Conservation (phyloP, 2,113 vertebrate species). For the Camarhynchus parvulus region DNA sequence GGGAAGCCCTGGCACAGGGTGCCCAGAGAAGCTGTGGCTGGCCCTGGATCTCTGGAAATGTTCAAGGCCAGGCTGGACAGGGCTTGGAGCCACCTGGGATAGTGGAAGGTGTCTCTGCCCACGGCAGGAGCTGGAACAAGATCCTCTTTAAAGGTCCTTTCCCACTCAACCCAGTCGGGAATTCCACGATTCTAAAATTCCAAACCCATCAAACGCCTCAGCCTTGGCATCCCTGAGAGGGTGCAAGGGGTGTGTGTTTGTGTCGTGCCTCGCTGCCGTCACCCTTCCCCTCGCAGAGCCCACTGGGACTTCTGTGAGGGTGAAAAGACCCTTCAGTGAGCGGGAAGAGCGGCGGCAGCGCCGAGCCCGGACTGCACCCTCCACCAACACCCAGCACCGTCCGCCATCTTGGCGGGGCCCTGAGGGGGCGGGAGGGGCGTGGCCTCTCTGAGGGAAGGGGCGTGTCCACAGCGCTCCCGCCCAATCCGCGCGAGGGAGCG, state of each 20-base stretch:
- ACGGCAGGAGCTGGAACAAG: background rate
- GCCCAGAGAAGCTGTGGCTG: background rate
- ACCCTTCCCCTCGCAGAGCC: background rate
- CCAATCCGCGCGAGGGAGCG: background rate
- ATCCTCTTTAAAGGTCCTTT: background rate
- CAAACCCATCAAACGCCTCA: background rate
- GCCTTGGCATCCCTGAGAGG: rapidly evolving
- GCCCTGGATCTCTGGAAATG: background rate
- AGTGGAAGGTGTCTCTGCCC: no score
- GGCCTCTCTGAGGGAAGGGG: rapidly evolving
- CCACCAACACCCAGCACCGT: rapidly evolving
- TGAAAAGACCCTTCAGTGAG: no score
- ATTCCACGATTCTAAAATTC: rapidly evolving
- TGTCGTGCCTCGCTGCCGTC: background rate
- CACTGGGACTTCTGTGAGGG: rapidly evolving
- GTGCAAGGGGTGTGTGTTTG: rapidly evolving
- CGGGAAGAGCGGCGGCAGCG: rapidly evolving
- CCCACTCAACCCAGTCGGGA: background rate
- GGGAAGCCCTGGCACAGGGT: rapidly evolving
- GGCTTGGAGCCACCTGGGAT: rapidly evolving
- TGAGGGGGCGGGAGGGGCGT: background rate
- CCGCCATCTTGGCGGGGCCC: background rate
- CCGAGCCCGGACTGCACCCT: rapidly evolving
- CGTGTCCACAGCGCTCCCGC: rapidly evolving
- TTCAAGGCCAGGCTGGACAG: rapidly evolving